phyloP scores from a whole-genome alignment of 2,113 vertebrate species.

The Hiodon alosoides region DNA sequence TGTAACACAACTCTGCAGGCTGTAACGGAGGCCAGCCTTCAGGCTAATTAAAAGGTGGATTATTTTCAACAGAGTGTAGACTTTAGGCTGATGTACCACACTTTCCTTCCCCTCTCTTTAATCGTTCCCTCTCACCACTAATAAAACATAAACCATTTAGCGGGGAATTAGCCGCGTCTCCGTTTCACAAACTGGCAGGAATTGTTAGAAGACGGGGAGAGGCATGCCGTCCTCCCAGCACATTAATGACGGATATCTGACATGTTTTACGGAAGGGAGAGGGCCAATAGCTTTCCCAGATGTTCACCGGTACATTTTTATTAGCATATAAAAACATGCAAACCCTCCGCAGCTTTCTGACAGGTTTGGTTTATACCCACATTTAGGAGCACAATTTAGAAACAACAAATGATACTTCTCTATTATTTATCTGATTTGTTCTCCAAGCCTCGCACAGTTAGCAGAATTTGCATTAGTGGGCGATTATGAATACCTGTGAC shows the following conservation, averaged over 20 bases:
- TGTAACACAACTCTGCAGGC: conserved; percentile 44
- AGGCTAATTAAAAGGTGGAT: conserved; percentile 46
- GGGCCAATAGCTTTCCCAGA: conserved; percentile 51
- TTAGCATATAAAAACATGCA: conserved; percentile 46
- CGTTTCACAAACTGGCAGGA: conserved; percentile 43
- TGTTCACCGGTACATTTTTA: conserved; percentile 53
- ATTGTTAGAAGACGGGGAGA: conserved; percentile 46
- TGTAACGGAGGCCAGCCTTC: conserved; percentile 45
- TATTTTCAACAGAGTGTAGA: conserved; percentile 46
- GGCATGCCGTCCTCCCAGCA: conserved; percentile 34
- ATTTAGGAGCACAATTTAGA: conserved; percentile 38
- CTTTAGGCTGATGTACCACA: conserved; percentile 34
- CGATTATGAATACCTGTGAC: conserved; percentile 36
- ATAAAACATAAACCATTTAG: conserved; percentile 54
- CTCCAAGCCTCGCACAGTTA: conserved; percentile 26
- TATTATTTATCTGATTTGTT: conserved; percentile 32
- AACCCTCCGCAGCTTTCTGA: conserved; percentile 34
- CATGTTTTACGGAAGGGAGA: conserved; percentile 48
- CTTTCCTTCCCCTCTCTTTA: conserved; percentile 25
- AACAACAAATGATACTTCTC: conserved; percentile 35
- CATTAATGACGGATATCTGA: conserved; percentile 40
- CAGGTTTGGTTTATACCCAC: conserved; percentile 45
- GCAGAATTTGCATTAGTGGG: conserved; percentile 37
- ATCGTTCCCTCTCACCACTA: conserved; percentile 44
- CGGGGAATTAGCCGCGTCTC: conserved; percentile 45